Conservation (phyloP, 2,888 invertebrate genomes). For the Drosophila leonis region DNA sequence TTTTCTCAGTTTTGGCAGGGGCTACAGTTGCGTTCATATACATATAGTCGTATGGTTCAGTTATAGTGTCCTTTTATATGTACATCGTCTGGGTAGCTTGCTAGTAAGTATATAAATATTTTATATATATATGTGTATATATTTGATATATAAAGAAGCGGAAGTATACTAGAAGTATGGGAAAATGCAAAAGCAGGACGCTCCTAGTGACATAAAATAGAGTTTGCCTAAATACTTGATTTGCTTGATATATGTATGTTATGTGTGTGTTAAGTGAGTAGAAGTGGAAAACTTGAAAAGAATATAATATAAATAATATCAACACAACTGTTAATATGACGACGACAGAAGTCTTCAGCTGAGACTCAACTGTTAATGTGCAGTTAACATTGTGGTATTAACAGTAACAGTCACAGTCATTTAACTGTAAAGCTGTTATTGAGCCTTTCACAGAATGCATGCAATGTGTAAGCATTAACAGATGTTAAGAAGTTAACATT, state of each 20-base stretch:
- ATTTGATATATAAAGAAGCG: conserved; percentile 45
- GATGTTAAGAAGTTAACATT: not conserved
- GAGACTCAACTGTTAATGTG: not conserved
- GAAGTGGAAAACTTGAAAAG: conserved; percentile 24
- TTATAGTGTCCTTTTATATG: conserved; percentile 69
- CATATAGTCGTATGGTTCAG: conserved; percentile 52
- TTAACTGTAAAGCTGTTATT: not conserved
- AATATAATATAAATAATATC: not conserved
- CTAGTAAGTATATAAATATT: conserved; percentile 69
- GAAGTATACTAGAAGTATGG: conserved; percentile 41
- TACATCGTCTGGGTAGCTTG: conserved; percentile 83
- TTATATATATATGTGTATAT: conserved; percentile 40
- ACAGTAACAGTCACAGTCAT: not conserved
- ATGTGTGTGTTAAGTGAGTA: conserved; percentile 36
- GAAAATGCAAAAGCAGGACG: conserved; percentile 33
- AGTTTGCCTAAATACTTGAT: conserved; percentile 35
- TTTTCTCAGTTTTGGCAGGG: conserved; percentile 56
- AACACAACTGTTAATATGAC: not conserved
- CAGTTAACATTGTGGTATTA: not conserved
- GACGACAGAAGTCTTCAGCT: not conserved
- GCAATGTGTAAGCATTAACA: too few species aligned
- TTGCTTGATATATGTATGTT: conserved; percentile 41
- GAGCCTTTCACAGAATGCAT: not conserved
- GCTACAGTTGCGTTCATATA: conserved; percentile 75
- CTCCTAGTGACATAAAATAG: conserved; percentile 44